These are phyloP conservation scores for Protobothrops flavoviridis DNA, from an alignment of 2,113 vertebrate genomes.

Conservation along the genomic window DNA sequence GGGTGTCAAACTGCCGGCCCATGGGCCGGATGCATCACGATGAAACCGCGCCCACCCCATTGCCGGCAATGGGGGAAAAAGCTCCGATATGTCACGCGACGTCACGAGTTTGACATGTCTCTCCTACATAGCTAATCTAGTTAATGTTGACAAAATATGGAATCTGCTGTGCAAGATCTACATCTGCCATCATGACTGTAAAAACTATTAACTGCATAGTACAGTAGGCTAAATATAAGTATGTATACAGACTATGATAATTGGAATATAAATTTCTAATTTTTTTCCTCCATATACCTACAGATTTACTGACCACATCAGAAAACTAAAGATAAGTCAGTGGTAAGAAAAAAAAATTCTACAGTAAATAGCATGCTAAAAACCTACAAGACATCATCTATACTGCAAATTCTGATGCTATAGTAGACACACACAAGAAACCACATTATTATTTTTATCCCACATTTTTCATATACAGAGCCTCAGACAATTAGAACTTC, in stretches of 20 bases:
- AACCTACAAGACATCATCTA: neutral
- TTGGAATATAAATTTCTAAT: neutral
- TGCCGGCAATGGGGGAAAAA: too few relatives aligned
- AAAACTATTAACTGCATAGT: neutral
- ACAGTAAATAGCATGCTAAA: neutral
- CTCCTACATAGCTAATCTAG: neutral
- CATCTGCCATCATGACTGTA: neutral
- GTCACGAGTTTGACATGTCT: too few relatives aligned
- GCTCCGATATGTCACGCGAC: too few relatives aligned
- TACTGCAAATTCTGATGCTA: neutral
- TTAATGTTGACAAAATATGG: neutral
- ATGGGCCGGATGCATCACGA: too few relatives aligned
- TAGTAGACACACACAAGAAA: neutral
- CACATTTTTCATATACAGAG: neutral
- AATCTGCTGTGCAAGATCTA: neutral
- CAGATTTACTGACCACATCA: neutral
- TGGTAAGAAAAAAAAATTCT: neutral
- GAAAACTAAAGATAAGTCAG: neutral
- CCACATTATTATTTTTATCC: neutral
- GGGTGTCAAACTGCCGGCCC: too few relatives aligned
- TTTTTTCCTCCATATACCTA: neutral
- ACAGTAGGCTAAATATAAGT: neutral
- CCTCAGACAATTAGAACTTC: neutral
- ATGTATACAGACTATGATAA: neutral
- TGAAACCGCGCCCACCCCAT: too few relatives aligned